These are phyloP conservation scores for Phytoseiulus persimilis DNA, from an alignment of 2,888 invertebrate genomes.

Conservation along the genomic window DNA sequence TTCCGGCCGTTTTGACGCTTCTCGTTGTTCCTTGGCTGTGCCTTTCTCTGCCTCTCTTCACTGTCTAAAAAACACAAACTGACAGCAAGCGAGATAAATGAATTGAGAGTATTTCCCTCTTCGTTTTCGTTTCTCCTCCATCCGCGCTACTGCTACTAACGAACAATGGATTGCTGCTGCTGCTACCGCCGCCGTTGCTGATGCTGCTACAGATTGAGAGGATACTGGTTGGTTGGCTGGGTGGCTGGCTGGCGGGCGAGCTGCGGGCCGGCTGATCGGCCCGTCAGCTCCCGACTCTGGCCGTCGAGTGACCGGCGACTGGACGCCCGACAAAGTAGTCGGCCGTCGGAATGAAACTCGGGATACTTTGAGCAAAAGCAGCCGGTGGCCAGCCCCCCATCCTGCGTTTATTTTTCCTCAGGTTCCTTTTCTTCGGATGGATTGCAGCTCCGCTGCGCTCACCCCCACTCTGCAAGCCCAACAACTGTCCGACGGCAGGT, in stretches of 20 bases:
- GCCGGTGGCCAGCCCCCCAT: neutral
- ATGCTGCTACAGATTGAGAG: constrained; percentile 25
- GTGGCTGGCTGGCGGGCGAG: too few relatives aligned
- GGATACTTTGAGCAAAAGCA: neutral
- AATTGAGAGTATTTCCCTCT: constrained; percentile 36
- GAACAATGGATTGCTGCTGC: constrained; percentile 17
- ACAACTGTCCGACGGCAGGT: neutral
- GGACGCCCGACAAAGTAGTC: too few relatives aligned
- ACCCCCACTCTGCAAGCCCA: too few relatives aligned
- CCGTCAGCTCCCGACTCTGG: neutral
- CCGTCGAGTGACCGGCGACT: neutral
- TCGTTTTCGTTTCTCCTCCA: neutral
- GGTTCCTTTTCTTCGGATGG: neutral
- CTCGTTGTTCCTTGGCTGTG: neutral
- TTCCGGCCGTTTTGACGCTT: neutral
- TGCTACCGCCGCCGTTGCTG: constrained; percentile 14
- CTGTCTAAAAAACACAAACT: constrained; percentile 24
- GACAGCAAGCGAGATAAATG: constrained; percentile 37
- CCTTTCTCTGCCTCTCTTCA: neutral
- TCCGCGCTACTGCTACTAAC: neutral
- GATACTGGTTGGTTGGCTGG: neutral
- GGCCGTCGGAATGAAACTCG: neutral
- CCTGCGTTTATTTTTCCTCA: neutral
- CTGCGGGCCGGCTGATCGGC: neutral
- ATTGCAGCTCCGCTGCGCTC: neutral